Conservation (phyloP, 2,888 invertebrate genomes). For the Dryobotodes eremita region DNA sequence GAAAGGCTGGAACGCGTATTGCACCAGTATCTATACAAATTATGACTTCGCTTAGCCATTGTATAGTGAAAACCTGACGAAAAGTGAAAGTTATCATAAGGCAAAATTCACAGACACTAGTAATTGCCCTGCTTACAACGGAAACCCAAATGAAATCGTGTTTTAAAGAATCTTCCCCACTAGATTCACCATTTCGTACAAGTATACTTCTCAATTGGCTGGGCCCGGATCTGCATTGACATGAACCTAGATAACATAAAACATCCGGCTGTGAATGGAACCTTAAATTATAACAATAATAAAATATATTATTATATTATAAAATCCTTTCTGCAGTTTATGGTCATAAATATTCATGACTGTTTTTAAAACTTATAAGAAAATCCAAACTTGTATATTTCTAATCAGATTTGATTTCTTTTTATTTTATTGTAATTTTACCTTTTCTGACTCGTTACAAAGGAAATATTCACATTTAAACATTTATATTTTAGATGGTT, state of each 20-base stretch:
- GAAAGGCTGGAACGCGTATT: background rate
- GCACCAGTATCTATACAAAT: background rate
- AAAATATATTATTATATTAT: conserved; percentile 37
- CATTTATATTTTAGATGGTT: background rate
- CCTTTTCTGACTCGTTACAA: conserved; percentile 27
- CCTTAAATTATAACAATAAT: conserved; percentile 39
- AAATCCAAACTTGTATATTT: conserved; percentile 51
- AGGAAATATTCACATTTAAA: conserved; percentile 10
- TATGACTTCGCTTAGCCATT: background rate
- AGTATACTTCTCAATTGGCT: too few relatives aligned
- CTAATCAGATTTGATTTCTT: conserved; percentile 38
- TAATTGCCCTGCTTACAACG: conserved; percentile 4
- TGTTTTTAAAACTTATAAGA: conserved; percentile 54
- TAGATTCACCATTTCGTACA: background rate
- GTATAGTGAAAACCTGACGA: background rate
- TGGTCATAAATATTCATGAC: conserved; percentile 64
- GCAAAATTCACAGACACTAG: conserved; percentile 22
- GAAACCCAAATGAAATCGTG: background rate
- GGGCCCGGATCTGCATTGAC: too few relatives aligned
- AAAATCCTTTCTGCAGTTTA: conserved; percentile 47
- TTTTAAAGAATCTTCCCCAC: background rate
- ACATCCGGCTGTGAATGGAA: conserved; percentile 15
- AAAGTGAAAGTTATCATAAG: conserved; percentile 19
- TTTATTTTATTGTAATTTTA: conserved; percentile 38
- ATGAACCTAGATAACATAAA: background rate